Evolutionary conservation across 2,797 vertebrate species (phyloP).

Genomic region (Nasua narica): DNA sequence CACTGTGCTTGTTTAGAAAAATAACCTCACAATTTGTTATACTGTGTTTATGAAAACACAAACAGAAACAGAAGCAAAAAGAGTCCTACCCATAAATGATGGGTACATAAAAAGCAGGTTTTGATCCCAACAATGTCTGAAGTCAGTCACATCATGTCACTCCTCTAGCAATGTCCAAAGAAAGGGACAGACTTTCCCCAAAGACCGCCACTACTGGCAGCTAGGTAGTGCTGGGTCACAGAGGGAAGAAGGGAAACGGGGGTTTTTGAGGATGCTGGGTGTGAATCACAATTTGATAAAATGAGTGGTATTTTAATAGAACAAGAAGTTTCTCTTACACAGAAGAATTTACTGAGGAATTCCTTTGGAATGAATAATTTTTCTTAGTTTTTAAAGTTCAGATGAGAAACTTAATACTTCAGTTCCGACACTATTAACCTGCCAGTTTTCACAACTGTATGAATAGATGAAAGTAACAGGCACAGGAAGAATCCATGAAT

Average conservation of each 20-base stretch:
- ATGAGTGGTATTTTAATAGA: background rate
- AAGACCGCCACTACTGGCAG: background rate
- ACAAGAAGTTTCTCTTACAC: background rate
- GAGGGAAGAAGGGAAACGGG: background rate
- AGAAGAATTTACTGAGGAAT: background rate
- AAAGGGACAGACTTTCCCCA: background rate
- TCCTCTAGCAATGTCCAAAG: background rate
- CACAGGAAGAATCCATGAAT: background rate
- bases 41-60: background rate
- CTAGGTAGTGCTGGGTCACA: background rate
- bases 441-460: background rate
- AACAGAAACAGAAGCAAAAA: background rate
- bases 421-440: background rate
- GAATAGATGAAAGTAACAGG: background rate
- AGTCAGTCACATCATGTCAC: background rate
- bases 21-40: background rate
- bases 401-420: background rate
- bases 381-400: background rate
- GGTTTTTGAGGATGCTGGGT: background rate
- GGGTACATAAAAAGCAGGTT: background rate
- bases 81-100: background rate
- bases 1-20: constrained; percentile 10
- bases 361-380: background rate
- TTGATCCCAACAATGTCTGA: background rate
- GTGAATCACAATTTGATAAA: background rate